Evolutionary conservation across 2,113 vertebrate species (phyloP).

Genomic region (Sturnira hondurensis): DNA sequence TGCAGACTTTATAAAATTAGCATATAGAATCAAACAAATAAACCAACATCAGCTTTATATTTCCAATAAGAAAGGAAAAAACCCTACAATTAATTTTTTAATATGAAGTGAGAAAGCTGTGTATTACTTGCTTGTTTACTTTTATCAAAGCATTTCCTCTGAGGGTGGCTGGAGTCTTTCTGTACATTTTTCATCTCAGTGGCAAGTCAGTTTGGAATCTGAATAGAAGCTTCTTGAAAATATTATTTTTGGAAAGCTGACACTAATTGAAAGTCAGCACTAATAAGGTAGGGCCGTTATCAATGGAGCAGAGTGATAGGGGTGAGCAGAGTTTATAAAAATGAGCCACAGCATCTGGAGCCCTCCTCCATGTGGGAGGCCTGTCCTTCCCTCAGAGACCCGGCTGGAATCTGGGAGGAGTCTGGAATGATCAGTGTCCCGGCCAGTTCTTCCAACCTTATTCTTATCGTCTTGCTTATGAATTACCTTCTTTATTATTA

Average conservation of each 20-base stretch:
- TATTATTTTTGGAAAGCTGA: constrained; percentile 71
- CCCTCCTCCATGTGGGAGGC: neutral
- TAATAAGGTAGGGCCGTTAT: neutral
- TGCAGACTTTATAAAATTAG: constrained; percentile 63
- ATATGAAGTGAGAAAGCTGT: neutral
- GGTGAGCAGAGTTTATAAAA: neutral
- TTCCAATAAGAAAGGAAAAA: neutral
- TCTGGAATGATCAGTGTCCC: neutral
- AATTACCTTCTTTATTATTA: neutral
- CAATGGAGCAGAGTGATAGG: neutral
- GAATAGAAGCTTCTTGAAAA: constrained; percentile 67
- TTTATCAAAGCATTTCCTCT: constrained; percentile 18
- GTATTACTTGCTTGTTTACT: constrained; percentile 16
- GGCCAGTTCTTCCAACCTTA: neutral
- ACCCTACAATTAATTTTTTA: neutral
- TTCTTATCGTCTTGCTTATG: neutral
- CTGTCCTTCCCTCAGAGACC: neutral
- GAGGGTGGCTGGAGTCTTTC: neutral
- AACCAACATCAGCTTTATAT: constrained; percentile 54
- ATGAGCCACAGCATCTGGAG: neutral
- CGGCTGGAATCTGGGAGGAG: neutral
- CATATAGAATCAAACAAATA: constrained; percentile 60
- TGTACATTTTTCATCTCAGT: constrained; percentile 52
- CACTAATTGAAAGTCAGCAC: constrained; percentile 65
- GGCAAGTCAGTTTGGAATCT: constrained; percentile 49